Base-by-base conservation (phyloP, 2,113 vertebrate genomes). In the Baryphthengus martii region DNA sequence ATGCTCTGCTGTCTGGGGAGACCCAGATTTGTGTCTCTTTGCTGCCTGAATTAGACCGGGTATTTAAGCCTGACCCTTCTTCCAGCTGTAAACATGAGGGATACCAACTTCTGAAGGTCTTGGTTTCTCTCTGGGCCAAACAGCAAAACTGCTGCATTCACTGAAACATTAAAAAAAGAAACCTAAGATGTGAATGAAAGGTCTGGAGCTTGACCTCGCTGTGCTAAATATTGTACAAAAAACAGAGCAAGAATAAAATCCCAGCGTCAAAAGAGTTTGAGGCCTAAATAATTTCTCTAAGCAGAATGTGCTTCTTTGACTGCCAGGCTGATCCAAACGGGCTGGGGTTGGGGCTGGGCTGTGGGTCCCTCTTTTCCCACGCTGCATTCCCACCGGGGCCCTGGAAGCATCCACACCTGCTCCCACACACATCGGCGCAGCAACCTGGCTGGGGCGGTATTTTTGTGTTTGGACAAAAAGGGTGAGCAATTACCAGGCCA, bases 401-500 rank as follows among this genome's bases (percentile, higher is more conserved):
- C 81, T 33, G 2, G 17, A 65, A 53, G 37, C 35, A 40, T 2
- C 85, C 77, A 4, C 72, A 44, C 66, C 87, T 95, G 91, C 52
- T 85, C 28, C 61, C 47, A 26, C 76, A 18, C 63, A 26, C 31
- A 35, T 39, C 8, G 8, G 7, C 25, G 56, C 81, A 35, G 62
- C 47, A 50, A 44, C 59, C 66, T 31, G 58, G 55, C 53, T 31
- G 0, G 53, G 82, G 71, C 0, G 2, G 17, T 35, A n/a, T 2
- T 55, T 95, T 80, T 44, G 83, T 55, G 70, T 72, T 89, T 49
- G 74, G 55, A 85, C 77, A 88, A 89, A 81, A 85, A 89, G 76
- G 70, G 82, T 29, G 76, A 96, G 90, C 83, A 61, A 96, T 95
- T 94, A 93, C 83, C 2, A 26, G 44, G 49, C 37, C 89, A 55